Evolutionary conservation across 2,797 vertebrate species (phyloP).

Genomic region (Macropodus opercularis): DNA sequence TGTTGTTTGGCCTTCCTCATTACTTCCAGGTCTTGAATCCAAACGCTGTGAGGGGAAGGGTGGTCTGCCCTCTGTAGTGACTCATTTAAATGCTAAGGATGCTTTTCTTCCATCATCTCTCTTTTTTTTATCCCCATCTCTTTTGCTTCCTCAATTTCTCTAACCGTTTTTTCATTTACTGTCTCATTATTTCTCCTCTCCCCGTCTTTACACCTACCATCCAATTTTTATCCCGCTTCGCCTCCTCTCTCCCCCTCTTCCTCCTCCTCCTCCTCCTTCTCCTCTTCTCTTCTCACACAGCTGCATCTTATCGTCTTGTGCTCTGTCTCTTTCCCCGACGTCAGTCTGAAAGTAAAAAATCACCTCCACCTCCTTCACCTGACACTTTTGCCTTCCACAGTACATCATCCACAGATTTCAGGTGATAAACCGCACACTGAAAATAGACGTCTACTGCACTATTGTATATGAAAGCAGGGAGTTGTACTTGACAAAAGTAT

Average conservation of each 20-base stretch:
- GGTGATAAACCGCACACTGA: conserved; percentile 39
- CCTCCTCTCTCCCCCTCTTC: conserved; percentile 19
- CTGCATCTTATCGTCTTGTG: conserved; percentile 21
- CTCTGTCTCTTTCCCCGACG: conserved; percentile 9
- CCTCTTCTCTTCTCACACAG: conserved; percentile 9
- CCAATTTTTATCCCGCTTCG: conserved; percentile 17
- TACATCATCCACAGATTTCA: conserved; percentile 18
- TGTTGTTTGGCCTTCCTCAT: conserved; percentile 67
- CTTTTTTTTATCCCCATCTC: conserved; percentile 52
- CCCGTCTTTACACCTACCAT: conserved; percentile 23
- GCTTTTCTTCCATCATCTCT: conserved; percentile 43
- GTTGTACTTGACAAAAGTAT: conserved; percentile 47
- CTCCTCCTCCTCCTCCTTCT: too few relatives aligned
- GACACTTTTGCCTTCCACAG: conserved; percentile 39
- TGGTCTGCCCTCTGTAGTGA: conserved; percentile 59
- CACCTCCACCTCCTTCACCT: conserved; percentile 41
- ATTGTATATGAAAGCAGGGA: conserved; percentile 44
- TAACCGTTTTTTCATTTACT: conserved; percentile 34
- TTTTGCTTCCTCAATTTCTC: conserved; percentile 45
- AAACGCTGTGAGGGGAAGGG: conserved; percentile 50
- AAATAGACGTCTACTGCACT: conserved; percentile 28
- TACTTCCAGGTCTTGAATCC: conserved; percentile 72
- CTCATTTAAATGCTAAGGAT: conserved; percentile 73
- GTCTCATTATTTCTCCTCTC: conserved; percentile 48
- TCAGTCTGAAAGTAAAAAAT: conserved; percentile 47